Conservation (phyloP, 2,888 invertebrate genomes). For the Drosophila ezoana region DNA sequence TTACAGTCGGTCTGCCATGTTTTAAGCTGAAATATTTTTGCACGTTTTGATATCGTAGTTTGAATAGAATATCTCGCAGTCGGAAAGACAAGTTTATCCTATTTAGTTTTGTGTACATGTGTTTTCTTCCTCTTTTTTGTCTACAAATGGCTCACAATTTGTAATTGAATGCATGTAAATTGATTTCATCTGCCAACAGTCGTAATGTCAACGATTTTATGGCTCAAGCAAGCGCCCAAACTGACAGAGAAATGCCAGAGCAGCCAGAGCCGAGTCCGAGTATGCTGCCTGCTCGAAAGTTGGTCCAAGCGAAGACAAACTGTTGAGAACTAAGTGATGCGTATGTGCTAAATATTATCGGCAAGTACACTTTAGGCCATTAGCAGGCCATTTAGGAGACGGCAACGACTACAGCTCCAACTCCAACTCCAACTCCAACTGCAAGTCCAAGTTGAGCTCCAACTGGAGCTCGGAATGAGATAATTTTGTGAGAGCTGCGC, state of each 20-base stretch:
- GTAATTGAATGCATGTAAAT: conserved; percentile 81
- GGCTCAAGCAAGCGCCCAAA: conserved; percentile 39
- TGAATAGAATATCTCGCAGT: conserved; percentile 4
- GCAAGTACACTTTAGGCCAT: conserved; percentile 82
- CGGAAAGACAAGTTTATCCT: not conserved
- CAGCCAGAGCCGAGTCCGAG: not conserved
- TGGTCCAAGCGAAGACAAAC: conserved; percentile 5
- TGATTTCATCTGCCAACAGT: conserved; percentile 67
- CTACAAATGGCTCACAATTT: conserved; percentile 71
- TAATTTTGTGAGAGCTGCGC: conserved; percentile 63
- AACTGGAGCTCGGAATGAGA: conserved; percentile 50
- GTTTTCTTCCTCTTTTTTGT: conserved; percentile 8
- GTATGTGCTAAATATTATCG: conserved; percentile 76
- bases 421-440: not conserved
- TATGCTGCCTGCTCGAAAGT: no score
- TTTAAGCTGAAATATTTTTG: no score
- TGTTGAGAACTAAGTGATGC: conserved; percentile 53
- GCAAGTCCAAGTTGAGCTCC: not conserved
- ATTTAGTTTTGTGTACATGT: not conserved
- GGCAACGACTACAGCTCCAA: conserved; percentile 16
- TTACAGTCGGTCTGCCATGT: no score
- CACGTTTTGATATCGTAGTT: no score
- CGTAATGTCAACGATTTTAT: conserved; percentile 65
- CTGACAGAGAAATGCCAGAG: conserved; percentile 20
- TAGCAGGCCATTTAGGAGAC: conserved; percentile 78